Percentiles rank a stretch among this genome's conserved stretches.
Evolutionary conservation across 64 coral and sea anemone species (phyloP).

Genomic region (Montipora efflorescens): DNA sequence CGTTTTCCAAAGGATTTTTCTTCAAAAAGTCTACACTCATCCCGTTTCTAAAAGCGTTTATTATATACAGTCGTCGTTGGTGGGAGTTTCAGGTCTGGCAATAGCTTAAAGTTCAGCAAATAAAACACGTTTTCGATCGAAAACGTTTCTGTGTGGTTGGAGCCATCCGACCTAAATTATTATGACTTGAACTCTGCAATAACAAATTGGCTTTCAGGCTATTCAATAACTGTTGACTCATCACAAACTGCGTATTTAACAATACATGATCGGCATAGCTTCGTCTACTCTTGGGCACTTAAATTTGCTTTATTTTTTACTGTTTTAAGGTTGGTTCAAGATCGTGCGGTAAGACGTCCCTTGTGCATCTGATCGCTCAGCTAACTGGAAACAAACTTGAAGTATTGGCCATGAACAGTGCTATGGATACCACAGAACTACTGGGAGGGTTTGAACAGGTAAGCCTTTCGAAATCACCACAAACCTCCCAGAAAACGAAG

Average conservation of each 20-base stretch:
- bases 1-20: too few species aligned
- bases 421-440: conserved; percentile 97
- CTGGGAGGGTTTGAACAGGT: conserved; percentile 99
- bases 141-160: too few species aligned
- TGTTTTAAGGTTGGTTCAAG: conserved; percentile 79
- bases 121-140: too few species aligned
- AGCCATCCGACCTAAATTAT: too few species aligned
- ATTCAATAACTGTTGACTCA: background rate
- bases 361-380: conserved; percentile 81
- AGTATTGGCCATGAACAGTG: conserved; percentile 97
- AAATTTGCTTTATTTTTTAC: background rate
- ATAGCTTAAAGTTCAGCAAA: too few species aligned
- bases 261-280: background rate
- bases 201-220: background rate
- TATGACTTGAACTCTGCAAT: background rate
- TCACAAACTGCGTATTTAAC: background rate
- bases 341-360: conserved; percentile 92
- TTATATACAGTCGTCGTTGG: too few species aligned
- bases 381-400: conserved; percentile 93
- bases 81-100: too few species aligned
- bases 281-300: background rate
- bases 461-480: background rate
- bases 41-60: too few species aligned
- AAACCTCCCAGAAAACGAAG: background rate
- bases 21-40: too few species aligned